A percentile compares a stretch with the other conserved stretches of the same genome.
Evolutionary conservation across 2,797 vertebrate species (phyloP).

Genomic region (Basileuterus tristriatus): DNA sequence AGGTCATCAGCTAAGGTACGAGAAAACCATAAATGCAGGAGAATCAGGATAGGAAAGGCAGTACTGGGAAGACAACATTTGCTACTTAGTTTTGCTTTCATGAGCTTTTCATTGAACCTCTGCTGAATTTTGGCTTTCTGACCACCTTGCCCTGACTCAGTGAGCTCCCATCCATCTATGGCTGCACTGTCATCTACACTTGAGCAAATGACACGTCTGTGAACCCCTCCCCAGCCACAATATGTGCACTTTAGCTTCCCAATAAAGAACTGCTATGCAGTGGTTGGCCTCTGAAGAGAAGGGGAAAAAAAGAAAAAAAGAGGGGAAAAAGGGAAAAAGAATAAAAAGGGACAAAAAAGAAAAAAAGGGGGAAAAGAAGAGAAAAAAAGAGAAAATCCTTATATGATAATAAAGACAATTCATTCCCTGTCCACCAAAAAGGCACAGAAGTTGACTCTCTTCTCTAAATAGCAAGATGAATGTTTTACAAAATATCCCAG

Average conservation of each 20-base stretch:
- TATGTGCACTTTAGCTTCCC: neutral
- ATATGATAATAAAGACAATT: neutral
- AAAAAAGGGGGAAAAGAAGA: too few relatives aligned
- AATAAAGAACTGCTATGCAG: neutral
- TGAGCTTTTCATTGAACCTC: neutral
- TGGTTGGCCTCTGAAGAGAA: neutral
- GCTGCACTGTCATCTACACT: neutral
- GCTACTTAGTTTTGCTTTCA: neutral
- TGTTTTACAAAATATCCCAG: slow-evolving; percentile 1
- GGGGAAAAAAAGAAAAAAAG: too few relatives aligned
- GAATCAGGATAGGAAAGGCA: neutral
- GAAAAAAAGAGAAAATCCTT: neutral
- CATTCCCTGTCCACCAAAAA: neutral
- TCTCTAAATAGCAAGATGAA: slow-evolving; percentile 12
- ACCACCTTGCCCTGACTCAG: neutral
- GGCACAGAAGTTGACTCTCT: neutral
- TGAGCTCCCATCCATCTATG: neutral
- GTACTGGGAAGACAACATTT: neutral
- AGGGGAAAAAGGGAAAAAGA: neutral
- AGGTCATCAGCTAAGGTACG: neutral
- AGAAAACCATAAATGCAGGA: neutral
- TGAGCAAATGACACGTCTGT: neutral
- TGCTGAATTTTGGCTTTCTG: neutral
- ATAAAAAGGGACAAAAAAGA: too few relatives aligned
- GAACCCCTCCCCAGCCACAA: neutral